These are phyloP conservation scores for Chionoecetes opilio DNA, from an alignment of 1,140 invertebrate genomes.

Conservation along the genomic window DNA sequence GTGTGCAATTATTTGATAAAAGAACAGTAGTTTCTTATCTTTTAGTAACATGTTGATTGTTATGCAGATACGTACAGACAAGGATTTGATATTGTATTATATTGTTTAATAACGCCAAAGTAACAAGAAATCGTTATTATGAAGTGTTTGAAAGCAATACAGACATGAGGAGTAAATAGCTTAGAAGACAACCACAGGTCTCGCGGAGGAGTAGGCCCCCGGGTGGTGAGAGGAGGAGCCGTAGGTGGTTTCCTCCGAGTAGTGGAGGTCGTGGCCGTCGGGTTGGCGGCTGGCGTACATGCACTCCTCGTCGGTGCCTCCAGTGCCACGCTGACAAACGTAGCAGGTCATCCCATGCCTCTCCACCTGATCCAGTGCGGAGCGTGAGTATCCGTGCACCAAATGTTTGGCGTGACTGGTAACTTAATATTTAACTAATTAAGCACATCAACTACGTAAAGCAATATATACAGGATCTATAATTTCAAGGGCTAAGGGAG, in stretches of 20 bases:
- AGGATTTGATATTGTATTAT: too few relatives aligned
- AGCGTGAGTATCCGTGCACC: not conserved
- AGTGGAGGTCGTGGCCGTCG: slow-evolving; percentile 54
- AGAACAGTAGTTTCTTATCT: too few relatives aligned
- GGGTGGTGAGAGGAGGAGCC: not conserved
- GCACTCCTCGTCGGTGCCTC: slow-evolving; percentile 47
- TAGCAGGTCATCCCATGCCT: slow-evolving; percentile 45
- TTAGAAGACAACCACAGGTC: not conserved
- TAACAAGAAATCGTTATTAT: too few relatives aligned
- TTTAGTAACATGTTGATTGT: too few relatives aligned
- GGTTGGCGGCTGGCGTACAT: slow-evolving; percentile 47
- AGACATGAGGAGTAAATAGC: not conserved
- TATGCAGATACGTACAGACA: too few relatives aligned
- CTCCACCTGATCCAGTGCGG: slow-evolving; percentile 35
- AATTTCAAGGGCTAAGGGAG: too few relatives aligned
- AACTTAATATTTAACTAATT: too few relatives aligned
- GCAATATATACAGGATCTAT: too few relatives aligned
- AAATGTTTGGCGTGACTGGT: not conserved
- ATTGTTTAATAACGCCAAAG: too few relatives aligned
- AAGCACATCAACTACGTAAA: too few relatives aligned
- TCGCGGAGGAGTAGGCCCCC: not conserved
- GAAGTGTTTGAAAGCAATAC: too few relatives aligned
- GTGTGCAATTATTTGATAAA: too few relatives aligned
- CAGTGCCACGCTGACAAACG: slow-evolving; percentile 3
- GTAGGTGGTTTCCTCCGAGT: slow-evolving; percentile 49